These are phyloP conservation scores for Nothura maculosa DNA, from an alignment of 2,797 vertebrate genomes.

Conservation along the genomic window DNA sequence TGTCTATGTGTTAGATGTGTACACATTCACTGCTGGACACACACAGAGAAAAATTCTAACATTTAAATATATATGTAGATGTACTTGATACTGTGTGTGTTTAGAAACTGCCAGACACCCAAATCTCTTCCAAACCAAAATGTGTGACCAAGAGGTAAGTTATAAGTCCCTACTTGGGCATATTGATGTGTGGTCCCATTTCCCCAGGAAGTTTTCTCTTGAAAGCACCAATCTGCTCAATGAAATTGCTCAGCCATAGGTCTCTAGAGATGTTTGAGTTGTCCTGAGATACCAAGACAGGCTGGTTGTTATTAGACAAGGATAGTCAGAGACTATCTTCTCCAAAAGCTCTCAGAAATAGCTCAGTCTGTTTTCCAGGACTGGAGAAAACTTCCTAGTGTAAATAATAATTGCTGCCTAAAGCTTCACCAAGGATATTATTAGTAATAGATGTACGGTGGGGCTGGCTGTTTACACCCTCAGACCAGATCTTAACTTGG, in stretches of 20 bases:
- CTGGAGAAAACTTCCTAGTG: background rate
- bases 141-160: background rate
- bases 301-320: background rate
- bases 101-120: background rate
- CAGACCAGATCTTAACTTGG: background rate
- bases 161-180: background rate
- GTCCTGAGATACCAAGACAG: background rate
- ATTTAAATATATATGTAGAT: background rate
- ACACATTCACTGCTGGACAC: background rate
- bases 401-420: too few species aligned
- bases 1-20: background rate
- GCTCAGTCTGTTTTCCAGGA: background rate
- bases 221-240: background rate
- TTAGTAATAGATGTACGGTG: background rate
- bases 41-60: background rate
- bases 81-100: background rate
- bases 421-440: fast-evolving
- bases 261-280: background rate
- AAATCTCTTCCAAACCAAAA: constrained; percentile 1
- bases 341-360: background rate
- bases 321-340: background rate
- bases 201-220: background rate
- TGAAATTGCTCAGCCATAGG: background rate
- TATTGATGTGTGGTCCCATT: background rate
- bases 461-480: background rate